Evolutionary conservation across 1,140 invertebrate genomes (phyloP).

Genomic region (Papilio xuthus): DNA sequence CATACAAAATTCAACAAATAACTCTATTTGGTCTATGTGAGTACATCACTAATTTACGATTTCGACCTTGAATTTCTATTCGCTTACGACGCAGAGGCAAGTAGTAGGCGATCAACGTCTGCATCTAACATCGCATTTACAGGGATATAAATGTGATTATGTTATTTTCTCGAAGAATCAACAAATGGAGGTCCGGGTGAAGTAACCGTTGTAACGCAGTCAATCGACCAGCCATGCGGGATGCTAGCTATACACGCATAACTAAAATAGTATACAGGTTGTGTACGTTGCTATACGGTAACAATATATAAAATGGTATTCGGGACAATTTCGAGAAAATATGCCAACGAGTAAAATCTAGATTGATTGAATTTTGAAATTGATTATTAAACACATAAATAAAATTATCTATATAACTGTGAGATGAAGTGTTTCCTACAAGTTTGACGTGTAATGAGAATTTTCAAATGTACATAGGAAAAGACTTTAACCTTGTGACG

Average conservation of each 20-base stretch:
- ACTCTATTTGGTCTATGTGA: background rate
- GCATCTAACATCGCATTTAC: background rate
- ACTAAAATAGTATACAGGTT: constrained; percentile 10
- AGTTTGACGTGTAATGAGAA: no score
- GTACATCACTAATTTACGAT: constrained; percentile 23
- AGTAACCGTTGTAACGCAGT: constrained; percentile 33
- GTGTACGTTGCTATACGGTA: background rate
- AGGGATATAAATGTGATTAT: constrained; percentile 4
- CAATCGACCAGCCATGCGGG: constrained; percentile 21
- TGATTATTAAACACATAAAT: no score
- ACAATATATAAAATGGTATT: background rate
- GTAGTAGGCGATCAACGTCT: background rate
- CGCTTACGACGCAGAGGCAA: constrained; percentile 8
- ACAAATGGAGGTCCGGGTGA: constrained; percentile 16
- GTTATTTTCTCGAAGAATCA: constrained; percentile 27
- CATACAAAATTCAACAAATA: background rate
- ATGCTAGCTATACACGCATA: constrained; percentile 25
- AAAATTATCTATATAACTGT: no score
- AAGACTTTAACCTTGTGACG: no score
- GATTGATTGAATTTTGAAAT: no score
- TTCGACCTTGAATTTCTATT: constrained; percentile 19
- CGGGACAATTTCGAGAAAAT: background rate
- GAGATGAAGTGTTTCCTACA: no score
- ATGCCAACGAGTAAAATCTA: background rate
- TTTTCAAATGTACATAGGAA: no score